phyloP scores from a whole-genome alignment of 64 coral and sea anemone species.

The Montipora sp. region DNA sequence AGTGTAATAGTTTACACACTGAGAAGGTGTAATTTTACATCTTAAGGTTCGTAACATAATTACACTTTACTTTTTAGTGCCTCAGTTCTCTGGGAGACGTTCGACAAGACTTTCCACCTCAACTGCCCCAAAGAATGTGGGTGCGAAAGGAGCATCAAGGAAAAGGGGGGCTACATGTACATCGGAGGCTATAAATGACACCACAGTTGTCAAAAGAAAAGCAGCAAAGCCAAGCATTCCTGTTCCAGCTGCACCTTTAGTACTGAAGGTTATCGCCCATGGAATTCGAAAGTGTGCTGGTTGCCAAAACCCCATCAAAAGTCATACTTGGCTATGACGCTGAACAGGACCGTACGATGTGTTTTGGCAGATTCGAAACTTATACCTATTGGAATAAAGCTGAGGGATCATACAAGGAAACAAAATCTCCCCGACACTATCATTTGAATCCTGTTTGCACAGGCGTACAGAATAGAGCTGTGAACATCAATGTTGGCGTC shows the following conservation, averaged over 20 bases:
- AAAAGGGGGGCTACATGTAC: neutral
- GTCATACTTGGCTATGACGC: conserved; percentile 33
- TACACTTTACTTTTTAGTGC: too few species aligned
- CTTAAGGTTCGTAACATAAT: too few species aligned
- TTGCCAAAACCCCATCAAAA: conserved; percentile 24
- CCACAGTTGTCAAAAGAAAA: conserved; percentile 54
- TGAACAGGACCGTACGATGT: conserved; percentile 26
- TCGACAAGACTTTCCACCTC: too few species aligned
- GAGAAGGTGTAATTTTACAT: too few species aligned
- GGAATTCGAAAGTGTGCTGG: conserved; percentile 60
- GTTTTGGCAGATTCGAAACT: conserved; percentile 45
- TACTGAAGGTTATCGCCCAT: conserved; percentile 48
- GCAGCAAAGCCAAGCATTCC: conserved; percentile 26
- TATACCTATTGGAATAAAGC: conserved; percentile 57
- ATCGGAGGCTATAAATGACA: conserved; percentile 29
- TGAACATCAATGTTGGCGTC: neutral
- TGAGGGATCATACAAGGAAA: neutral
- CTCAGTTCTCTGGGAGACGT: too few species aligned
- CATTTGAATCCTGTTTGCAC: conserved; percentile 51
- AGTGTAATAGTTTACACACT: too few species aligned
- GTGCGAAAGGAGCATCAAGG: too few species aligned
- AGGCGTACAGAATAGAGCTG: neutral
- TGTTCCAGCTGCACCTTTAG: conserved; percentile 38
- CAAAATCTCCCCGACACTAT: neutral
- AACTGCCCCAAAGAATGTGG: too few species aligned